Conservation (phyloP, 2,797 vertebrate genomes). For the Momotus momota region DNA sequence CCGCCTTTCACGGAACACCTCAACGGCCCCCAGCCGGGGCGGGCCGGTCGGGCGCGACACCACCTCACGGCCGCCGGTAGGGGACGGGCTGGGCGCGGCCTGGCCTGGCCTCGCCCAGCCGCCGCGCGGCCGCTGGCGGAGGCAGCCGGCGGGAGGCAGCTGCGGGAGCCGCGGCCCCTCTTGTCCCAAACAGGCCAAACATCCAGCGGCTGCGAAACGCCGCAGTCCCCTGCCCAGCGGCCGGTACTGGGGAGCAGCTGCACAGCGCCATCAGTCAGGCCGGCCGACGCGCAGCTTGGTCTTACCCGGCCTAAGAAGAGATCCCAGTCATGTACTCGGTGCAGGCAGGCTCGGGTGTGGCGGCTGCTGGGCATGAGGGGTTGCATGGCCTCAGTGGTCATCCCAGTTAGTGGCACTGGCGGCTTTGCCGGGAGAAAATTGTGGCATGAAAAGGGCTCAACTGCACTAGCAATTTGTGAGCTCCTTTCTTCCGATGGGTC, state of each 20-base stretch:
- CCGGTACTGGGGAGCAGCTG: too few species aligned
- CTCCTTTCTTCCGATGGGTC: neutral
- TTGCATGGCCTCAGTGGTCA: too few species aligned
- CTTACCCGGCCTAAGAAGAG: fast-evolving
- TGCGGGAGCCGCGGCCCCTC: too few species aligned
- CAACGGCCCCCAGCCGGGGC: too few species aligned
- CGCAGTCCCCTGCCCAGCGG: too few species aligned
- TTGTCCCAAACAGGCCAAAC: too few species aligned
- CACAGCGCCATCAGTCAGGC: too few species aligned
- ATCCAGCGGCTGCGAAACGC: too few species aligned
- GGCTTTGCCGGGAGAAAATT: neutral
- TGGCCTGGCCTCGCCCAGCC: neutral
- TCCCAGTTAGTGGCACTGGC: neutral
- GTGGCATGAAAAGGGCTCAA: fast-evolving
- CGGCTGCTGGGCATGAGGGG: neutral
- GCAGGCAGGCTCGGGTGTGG: neutral
- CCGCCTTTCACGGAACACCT: neutral
- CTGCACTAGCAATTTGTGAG: too few species aligned
- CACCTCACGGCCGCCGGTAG: neutral
- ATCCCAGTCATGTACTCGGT: neutral
- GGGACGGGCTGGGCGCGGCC: neutral
- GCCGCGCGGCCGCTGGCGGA: neutral
- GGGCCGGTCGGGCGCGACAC: neutral
- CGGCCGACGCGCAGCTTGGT: too few species aligned
- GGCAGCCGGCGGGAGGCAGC: too few species aligned